These are phyloP conservation scores for Opisthocomus hoazin DNA, from an alignment of 2,113 vertebrate species.

Conservation along the genomic window DNA sequence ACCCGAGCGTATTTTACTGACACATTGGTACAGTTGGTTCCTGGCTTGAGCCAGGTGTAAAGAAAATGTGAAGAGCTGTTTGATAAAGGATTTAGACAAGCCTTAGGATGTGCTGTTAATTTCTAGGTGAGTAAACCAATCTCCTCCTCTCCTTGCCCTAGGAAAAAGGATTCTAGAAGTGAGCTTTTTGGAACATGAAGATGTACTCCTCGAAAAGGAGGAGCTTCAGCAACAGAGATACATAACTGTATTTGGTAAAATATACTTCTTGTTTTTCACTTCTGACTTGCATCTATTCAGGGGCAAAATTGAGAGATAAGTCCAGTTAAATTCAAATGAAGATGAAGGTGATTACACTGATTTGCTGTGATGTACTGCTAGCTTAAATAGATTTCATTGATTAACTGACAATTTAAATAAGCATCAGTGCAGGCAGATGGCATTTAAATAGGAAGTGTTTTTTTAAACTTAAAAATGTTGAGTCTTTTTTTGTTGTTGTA, in stretches of 20 bases:
- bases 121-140: neutral
- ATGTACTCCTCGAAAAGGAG: neutral
- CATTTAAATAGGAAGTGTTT: neutral
- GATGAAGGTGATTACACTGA: neutral
- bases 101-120: neutral
- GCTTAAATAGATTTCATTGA: neutral
- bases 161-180: neutral
- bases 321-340: neutral
- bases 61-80: neutral
- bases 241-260: neutral
- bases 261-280: neutral
- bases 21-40: neutral
- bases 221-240: neutral
- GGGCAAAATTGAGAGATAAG: neutral
- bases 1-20: neutral
- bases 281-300: neutral
- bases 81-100: neutral
- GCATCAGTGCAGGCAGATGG: neutral
- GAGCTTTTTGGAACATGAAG: neutral
- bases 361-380: neutral
- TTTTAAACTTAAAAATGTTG: neutral
- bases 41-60: neutral
- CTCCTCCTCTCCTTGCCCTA: neutral
- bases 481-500: neutral
- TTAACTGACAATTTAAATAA: neutral